Base-by-base conservation (phyloP, 2,113 vertebrate genomes). In the Oenanthe melanoleuca region DNA sequence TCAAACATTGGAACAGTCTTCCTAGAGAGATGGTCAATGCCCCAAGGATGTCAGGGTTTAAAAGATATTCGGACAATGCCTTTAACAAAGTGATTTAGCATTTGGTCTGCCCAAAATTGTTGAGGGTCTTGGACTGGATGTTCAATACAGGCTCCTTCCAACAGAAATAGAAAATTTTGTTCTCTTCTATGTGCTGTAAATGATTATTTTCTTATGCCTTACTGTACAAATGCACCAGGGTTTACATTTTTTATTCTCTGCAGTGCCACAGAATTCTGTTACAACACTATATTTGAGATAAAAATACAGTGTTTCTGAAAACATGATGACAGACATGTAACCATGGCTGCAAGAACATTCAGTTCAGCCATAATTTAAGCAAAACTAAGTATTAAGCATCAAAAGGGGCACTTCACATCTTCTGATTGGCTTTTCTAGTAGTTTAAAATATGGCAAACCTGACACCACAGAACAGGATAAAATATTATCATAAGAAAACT, bases 251-350 rank as follows among this genome's bases (percentile, higher is more conserved):
- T 57, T 12, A 72, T 86, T 83, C 37, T 69, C n/a, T 70, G 38
- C 25, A 70, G 53, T 59, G 12, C 52, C 44, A 67, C 56, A 70
- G 33, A 90, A 92, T 60, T 37, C 18, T 82, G 31, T 56, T 89
- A 70, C 33, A 93, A 78, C 86, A 84, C 31, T 5, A 3, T 66
- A 60, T 67, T 72, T 6, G 12, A 86, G 50, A 81, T 12, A 66
- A 92, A 91, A 79, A 50, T 44, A 21, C 34, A 80, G 17, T 70
- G 61, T 80, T 96, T 90, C 87, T 80, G 52, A 83, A 87, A 94
- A 94, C 65, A 87, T n/a, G 29, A 55, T 61, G 53, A 79, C 84
- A 95, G 26, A 29, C 92, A 50, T 70, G 80, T 69, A 95, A 85
- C 82, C 45, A 37, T 57, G 71, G 88, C 40, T 23, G 15, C 71